Conservation (phyloP, 37 sponge, comb jelly and placozoan species). For the Ianthella basta region DNA sequence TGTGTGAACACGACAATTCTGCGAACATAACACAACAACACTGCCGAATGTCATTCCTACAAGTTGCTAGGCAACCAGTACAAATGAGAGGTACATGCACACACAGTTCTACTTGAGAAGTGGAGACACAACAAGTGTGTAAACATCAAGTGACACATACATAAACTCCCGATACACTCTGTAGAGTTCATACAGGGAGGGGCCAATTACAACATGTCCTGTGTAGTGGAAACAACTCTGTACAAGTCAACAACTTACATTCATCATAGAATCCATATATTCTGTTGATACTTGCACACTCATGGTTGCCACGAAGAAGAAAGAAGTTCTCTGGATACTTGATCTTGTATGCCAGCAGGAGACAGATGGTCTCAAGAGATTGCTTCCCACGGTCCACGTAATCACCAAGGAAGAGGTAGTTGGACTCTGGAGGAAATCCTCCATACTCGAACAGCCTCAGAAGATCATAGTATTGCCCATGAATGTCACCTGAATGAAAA, state of each 20-base stretch:
- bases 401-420: conserved; percentile 94
- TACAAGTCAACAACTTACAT: conserved; percentile 73
- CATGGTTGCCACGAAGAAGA: conserved; percentile 96
- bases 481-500: conserved; percentile 79
- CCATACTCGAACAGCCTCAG: conserved; percentile 94
- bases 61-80: no score
- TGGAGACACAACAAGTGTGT: no score
- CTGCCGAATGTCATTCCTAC: no score
- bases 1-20: no score
- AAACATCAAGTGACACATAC: not conserved
- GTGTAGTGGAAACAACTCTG: no score
- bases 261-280: conserved; percentile 99
- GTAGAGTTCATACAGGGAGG: no score
- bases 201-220: no score
- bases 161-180: no score
- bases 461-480: conserved; percentile 96
- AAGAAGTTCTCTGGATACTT: conserved; percentile 99
- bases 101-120: no score
- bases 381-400: conserved; percentile 97
- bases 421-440: conserved; percentile 95
- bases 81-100: no score
- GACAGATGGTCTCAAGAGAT: conserved; percentile 96
- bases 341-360: conserved; percentile 97
- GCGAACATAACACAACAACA: no score
- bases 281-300: conserved; percentile 99